A percentile compares a stretch with the other conserved stretches of the same genome.
phyloP scores from a whole-genome alignment of 2,797 vertebrate genomes.

The Enteromius paludinosus region DNA sequence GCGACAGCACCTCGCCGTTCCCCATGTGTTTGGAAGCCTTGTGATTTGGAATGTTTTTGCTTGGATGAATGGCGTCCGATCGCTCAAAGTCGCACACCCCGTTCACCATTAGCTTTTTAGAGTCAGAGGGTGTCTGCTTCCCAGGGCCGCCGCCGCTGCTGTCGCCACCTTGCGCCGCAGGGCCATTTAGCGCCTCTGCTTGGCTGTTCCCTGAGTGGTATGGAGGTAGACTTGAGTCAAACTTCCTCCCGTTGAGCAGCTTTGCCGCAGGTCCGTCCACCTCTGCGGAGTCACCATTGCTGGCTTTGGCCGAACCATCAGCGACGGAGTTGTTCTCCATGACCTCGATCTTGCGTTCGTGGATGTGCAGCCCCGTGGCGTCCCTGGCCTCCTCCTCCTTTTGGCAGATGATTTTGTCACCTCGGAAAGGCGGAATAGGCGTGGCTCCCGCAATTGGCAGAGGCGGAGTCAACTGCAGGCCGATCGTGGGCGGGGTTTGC shows the following conservation, averaged over 20 bases:
- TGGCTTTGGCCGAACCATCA: slow-evolving; percentile 87
- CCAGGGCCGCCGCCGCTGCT: slow-evolving; percentile 84
- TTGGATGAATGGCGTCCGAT: slow-evolving; percentile 86
- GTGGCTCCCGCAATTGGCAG: slow-evolving; percentile 76
- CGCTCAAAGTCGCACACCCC: slow-evolving; percentile 98
- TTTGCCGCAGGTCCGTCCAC: slow-evolving; percentile 79
- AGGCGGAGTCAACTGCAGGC: slow-evolving; percentile 83
- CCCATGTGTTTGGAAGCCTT: slow-evolving; percentile 99
- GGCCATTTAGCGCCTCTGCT: slow-evolving; percentile 91
- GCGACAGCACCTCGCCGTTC: slow-evolving; percentile 93
- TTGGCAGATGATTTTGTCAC: slow-evolving; percentile 99
- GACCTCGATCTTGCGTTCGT: slow-evolving; percentile 98
- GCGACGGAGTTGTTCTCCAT: slow-evolving; percentile 95
- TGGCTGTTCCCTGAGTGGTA: slow-evolving; percentile 99
- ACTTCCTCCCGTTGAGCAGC: slow-evolving; percentile 97
- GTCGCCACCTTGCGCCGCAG: slow-evolving; percentile 80
- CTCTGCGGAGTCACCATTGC: slow-evolving; percentile 91
- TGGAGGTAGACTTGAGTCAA: slow-evolving; percentile 97
- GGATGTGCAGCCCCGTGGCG: slow-evolving; percentile 95
- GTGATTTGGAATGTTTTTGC: slow-evolving; percentile 99
- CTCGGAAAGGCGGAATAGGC: slow-evolving; percentile 88
- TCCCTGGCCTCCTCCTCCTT: slow-evolving; percentile 99
- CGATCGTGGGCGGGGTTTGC: slow-evolving; percentile 84
- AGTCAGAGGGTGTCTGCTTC: slow-evolving; percentile 82
- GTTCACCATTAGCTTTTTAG: slow-evolving; percentile 94